Evolutionary conservation across 2,888 invertebrate genomes (phyloP).

Genomic region (Drosophila stalkeri): DNA sequence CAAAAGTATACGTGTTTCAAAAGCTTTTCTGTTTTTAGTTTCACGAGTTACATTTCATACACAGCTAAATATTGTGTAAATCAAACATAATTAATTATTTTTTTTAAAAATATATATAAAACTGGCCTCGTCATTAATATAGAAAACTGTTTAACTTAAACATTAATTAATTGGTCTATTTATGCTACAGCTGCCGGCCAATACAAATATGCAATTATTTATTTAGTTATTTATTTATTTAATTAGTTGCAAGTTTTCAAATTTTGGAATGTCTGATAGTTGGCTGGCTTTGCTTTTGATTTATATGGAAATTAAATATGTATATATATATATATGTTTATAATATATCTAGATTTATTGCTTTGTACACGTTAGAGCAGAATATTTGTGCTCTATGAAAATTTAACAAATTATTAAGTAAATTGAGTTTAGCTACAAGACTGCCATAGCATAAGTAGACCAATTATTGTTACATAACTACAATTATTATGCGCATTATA

Average conservation of each 20-base stretch:
- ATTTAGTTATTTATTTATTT: background rate
- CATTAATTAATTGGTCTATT: slow-evolving; percentile 11
- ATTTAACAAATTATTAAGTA: background rate
- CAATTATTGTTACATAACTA: slow-evolving; percentile 5
- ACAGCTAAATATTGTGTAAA: slow-evolving; percentile 39
- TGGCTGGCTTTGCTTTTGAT: slow-evolving; percentile 4
- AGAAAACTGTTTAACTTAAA: slow-evolving; percentile 13
- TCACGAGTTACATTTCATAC: slow-evolving; percentile 39
- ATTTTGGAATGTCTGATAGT: slow-evolving; percentile 48
- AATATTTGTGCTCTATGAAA: background rate
- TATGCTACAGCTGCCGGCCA: slow-evolving; percentile 11
- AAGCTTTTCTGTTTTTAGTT: slow-evolving; percentile 65
- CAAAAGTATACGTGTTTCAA: slow-evolving; percentile 78
- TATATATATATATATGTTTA: background rate
- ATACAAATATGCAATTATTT: slow-evolving; percentile 1
- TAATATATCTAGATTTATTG: slow-evolving; percentile 3
- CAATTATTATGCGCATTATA: background rate
- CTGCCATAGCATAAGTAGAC: slow-evolving; percentile 14
- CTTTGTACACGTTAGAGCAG: slow-evolving; percentile 5
- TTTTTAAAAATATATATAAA: slow-evolving; percentile 1
- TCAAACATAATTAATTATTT: slow-evolving; percentile 4
- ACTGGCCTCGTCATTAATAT: slow-evolving; percentile 16
- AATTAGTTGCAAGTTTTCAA: background rate
- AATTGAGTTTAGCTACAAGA: slow-evolving; percentile 11
- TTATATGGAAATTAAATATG: slow-evolving; percentile 14